Conservation (phyloP, 2,888 invertebrate genomes). For the Eledona agricola region DNA sequence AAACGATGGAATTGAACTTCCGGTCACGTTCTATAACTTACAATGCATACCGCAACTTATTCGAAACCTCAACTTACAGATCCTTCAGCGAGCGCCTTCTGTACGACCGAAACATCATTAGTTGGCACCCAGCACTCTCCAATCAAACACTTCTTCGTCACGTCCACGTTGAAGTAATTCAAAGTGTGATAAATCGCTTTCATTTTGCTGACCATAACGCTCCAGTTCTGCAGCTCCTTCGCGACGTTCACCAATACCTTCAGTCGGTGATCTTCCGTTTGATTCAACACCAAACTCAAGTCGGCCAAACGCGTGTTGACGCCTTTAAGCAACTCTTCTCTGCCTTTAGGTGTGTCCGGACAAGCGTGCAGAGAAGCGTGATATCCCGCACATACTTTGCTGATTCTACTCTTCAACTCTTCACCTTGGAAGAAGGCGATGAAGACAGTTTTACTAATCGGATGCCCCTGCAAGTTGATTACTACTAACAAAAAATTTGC, state of each 20-base stretch:
- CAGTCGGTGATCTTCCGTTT: slow-evolving; percentile 88
- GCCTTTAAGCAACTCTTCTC: slow-evolving; percentile 89
- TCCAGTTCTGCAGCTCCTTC: slow-evolving; percentile 87
- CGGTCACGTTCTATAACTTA: slow-evolving; percentile 62
- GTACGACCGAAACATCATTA: slow-evolving; percentile 74
- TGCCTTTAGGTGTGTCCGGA: slow-evolving; percentile 85
- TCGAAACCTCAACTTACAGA: slow-evolving; percentile 67
- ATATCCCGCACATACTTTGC: slow-evolving; percentile 94
- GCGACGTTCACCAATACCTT: slow-evolving; percentile 85
- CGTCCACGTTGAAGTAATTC: slow-evolving; percentile 77
- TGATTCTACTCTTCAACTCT: slow-evolving; percentile 86
- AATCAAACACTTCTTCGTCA: slow-evolving; percentile 75
- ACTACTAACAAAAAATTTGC: slow-evolving; percentile 35
- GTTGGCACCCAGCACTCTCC: slow-evolving; percentile 80
- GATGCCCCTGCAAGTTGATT: slow-evolving; percentile 73
- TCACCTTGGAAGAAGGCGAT: slow-evolving; percentile 92
- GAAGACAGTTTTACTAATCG: slow-evolving; percentile 90
- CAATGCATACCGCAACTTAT: background rate
- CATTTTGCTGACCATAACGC: slow-evolving; percentile 80
- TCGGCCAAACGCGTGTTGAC: slow-evolving; percentile 91
- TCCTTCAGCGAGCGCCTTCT: slow-evolving; percentile 81
- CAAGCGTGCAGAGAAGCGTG: slow-evolving; percentile 93
- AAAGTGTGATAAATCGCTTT: slow-evolving; percentile 80
- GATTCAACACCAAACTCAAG: slow-evolving; percentile 82
- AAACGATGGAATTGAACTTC: slow-evolving; percentile 78